Conservation (phyloP, 1,140 invertebrate genomes). For the Pachypeltis micranthus region DNA sequence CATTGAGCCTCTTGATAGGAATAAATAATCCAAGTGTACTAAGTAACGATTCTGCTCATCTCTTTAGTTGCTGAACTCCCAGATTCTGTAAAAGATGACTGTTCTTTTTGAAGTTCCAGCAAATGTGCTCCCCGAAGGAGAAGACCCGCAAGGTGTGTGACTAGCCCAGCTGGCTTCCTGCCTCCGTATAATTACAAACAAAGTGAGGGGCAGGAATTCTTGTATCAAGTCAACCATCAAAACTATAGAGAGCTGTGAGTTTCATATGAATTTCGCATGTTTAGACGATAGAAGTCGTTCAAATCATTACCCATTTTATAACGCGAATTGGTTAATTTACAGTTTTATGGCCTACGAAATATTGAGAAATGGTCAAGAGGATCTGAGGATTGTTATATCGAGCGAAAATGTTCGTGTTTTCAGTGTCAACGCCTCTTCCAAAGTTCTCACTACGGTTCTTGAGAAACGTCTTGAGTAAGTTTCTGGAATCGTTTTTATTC, state of each 20-base stretch:
- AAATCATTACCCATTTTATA: no score
- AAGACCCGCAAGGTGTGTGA: constrained; percentile 61
- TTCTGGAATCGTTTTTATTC: not conserved
- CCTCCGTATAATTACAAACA: constrained; percentile 64
- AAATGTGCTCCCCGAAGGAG: constrained; percentile 53
- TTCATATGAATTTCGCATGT: not conserved
- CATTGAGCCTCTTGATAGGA: no score
- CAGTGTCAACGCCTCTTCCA: constrained; percentile 35
- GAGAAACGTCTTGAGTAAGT: constrained; percentile 50
- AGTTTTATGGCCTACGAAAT: constrained; percentile 71
- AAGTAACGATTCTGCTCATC: not conserved
- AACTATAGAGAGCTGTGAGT: constrained; percentile 60
- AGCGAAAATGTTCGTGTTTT: constrained; percentile 69
- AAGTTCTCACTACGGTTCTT: constrained; percentile 44
- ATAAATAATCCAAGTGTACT: no score
- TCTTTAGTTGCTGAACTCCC: not conserved
- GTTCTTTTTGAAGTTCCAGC: constrained; percentile 40
- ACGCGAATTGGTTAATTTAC: no score
- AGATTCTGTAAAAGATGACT: not conserved
- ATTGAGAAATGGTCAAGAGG: constrained; percentile 54
- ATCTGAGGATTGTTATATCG: constrained; percentile 61
- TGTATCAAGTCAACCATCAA: constrained; percentile 65
- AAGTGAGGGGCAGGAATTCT: constrained; percentile 69
- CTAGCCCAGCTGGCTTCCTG: constrained; percentile 70
- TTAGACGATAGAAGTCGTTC: not conserved